Percentiles rank a stretch among this genome's conserved stretches.
These are phyloP conservation scores for Pristionchus japonicus DNA, from an alignment of 2,888 invertebrate species.

Conservation along the genomic window DNA sequence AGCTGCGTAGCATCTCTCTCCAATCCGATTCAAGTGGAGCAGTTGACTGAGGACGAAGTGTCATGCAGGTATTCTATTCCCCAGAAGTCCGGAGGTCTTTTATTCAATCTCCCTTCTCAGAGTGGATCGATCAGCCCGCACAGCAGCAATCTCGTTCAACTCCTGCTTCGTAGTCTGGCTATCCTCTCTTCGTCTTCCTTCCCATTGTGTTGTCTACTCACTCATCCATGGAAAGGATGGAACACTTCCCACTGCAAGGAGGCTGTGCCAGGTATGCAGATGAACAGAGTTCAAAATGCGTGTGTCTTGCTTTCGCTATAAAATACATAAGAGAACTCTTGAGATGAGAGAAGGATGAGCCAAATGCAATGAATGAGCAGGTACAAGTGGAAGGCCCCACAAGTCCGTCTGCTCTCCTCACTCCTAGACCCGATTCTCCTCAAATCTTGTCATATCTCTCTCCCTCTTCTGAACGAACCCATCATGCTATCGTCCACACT, in stretches of 20 bases:
- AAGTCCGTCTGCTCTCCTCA: not conserved
- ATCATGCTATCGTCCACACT: slow-evolving; percentile 40
- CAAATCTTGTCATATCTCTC: not conserved
- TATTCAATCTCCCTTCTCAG: not conserved
- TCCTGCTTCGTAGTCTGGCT: slow-evolving; percentile 40
- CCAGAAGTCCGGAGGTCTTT: not conserved
- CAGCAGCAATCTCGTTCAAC: not conserved
- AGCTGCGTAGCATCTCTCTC: slow-evolving; percentile 55
- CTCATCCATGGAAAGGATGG: not conserved
- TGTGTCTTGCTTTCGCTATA: not conserved
- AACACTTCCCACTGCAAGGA: slow-evolving; percentile 14
- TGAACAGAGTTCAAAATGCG: too few relatives aligned
- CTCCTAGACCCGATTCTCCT: slow-evolving; percentile 29
- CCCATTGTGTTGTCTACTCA: slow-evolving; percentile 42
- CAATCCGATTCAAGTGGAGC: not conserved
- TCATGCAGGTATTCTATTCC: slow-evolving; percentile 49
- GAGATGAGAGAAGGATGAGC: too few relatives aligned
- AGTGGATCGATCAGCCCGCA: slow-evolving; percentile 38
- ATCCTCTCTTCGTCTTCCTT: slow-evolving; percentile 29
- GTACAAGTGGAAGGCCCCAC: not conserved
- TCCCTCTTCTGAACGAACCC: not conserved
- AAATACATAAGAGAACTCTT: not conserved
- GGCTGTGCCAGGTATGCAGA: slow-evolving; percentile 12
- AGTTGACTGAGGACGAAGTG: slow-evolving; percentile 50
- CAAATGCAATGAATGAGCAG: not conserved